Percentiles rank a stretch among this genome's conserved stretches.
Conservation (phyloP, 2,888 invertebrate species). For the Bellardia bayeri region DNA sequence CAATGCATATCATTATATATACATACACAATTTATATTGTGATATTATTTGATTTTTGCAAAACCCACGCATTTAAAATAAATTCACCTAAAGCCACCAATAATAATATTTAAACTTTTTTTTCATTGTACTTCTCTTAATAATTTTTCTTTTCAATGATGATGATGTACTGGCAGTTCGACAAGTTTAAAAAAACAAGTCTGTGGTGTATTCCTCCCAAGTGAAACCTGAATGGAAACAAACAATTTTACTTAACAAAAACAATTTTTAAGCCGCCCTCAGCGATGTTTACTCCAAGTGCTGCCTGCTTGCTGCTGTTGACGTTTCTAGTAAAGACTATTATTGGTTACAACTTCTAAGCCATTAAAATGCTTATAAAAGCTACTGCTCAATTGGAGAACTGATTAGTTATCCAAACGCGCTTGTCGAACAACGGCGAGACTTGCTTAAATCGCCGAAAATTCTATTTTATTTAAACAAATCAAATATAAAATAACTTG, state of each 20-base stretch:
- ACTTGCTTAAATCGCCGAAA: constrained; percentile 26
- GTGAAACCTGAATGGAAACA: constrained; percentile 65
- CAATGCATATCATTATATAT: background rate
- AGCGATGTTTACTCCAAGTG: constrained; percentile 41
- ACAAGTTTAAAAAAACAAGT: constrained; percentile 46
- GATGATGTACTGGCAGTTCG: constrained; percentile 42
- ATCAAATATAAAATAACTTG: constrained; percentile 21
- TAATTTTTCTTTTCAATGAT: constrained; percentile 30
- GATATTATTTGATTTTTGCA: constrained; percentile 20
- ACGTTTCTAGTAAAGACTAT: constrained; percentile 34
- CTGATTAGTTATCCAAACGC: constrained; percentile 65
- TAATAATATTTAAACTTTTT: constrained; percentile 53
- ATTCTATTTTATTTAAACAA: constrained; percentile 34
- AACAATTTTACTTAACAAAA: constrained; percentile 42
- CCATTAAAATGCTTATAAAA: constrained; percentile 64
- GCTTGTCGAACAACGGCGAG: constrained; percentile 52
- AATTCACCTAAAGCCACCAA: constrained; percentile 58
- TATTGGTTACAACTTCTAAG: constrained; percentile 60
- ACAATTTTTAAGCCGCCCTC: constrained; percentile 64
- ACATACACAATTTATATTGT: background rate
- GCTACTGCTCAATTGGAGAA: constrained; percentile 63
- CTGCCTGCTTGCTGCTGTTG: constrained; percentile 32
- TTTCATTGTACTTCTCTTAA: constrained; percentile 47
- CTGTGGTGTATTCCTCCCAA: constrained; percentile 57
- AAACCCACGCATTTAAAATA: constrained; percentile 64